Evolutionary conservation across 2,113 vertebrate genomes (phyloP), one percentile per base, ranked within the genome.

Genomic region (Neodontobutis hainanensis): DNA sequence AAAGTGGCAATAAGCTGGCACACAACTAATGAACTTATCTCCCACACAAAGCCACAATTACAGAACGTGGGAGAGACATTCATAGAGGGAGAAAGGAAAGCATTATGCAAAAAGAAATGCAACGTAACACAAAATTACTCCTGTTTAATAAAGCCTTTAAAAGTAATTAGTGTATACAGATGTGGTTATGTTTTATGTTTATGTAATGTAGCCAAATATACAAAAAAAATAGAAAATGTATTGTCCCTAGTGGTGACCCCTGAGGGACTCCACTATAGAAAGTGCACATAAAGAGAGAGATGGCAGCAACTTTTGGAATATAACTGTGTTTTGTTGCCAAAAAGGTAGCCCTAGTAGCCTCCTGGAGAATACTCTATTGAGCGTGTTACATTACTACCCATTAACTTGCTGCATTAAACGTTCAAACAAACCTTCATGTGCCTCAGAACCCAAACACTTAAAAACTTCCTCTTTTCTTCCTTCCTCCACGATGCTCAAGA

Each of bases 381-480:
- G 63, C 52, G 56, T 19, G 58, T 69, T 48, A 55, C 77, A 70
- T 82, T 69, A 84, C 61, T 68, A 35, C 65, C 84, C 82, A 87
- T 85, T 80, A 88, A 85, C 78, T 77, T 70, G 65, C 76, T 73
- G 49, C 63, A 82, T 83, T 86, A 83, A 56, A 88, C 84, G 71
- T 73, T 75, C 82, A 88, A 88, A 88, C 87, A 86, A 66, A 65
- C 6, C 46, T 38, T 82, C 80, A 80, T 51, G 65, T 82, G 73
- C 55, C 70, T 2, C 8, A 4, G 58, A 83, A 68, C 81, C 72
- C 75, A 86, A 77, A 88, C 79, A 84, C 12, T 53, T 11, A 38
- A 58, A 81, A 53, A 47, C 36, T 5, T 32, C 14, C 52, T 14
- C 34, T 8, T 34, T 34, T 52, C 10, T 19, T 19, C 16, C 49